These are phyloP conservation scores for Pyrochroa serraticornis DNA, from an alignment of 2,888 invertebrate species.

Conservation along the genomic window DNA sequence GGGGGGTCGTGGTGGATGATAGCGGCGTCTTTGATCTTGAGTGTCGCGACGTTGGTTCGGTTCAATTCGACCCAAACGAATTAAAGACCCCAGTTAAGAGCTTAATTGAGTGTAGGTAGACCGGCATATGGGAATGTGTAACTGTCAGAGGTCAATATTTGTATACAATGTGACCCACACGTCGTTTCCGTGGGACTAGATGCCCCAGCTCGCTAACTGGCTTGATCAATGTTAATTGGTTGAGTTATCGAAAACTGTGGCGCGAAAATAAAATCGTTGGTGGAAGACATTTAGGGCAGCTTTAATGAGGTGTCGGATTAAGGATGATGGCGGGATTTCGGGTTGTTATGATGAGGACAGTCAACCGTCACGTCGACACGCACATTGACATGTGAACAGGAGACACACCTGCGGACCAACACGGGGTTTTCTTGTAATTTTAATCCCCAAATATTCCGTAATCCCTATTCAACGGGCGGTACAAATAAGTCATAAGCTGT, in stretches of 20 bases:
- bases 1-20: too few relatives aligned
- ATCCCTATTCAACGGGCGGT: slow-evolving; percentile 25
- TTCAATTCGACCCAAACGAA: slow-evolving; percentile 24
- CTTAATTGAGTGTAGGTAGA: slow-evolving; percentile 50
- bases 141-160: slow-evolving; percentile 55
- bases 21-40: too few relatives aligned
- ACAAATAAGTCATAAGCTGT: slow-evolving; percentile 5
- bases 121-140: slow-evolving; percentile 44
- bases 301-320: slow-evolving; percentile 48
- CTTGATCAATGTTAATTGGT: slow-evolving; percentile 29
- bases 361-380: slow-evolving; percentile 33
- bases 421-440: slow-evolving; percentile 33
- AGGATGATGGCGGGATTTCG: slow-evolving; percentile 37
- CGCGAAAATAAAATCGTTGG: neutral
- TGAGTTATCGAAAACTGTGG: neutral
- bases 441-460: slow-evolving; percentile 31
- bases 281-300: slow-evolving; percentile 16
- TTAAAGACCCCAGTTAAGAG: slow-evolving; percentile 34
- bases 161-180: slow-evolving; percentile 49
- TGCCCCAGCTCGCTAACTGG: slow-evolving; percentile 23
- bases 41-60: neutral
- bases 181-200: slow-evolving; percentile 35
- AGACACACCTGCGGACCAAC: slow-evolving; percentile 30
- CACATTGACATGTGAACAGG: too few relatives aligned
- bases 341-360: slow-evolving; percentile 41